phyloP scores from a whole-genome alignment of 2,888 invertebrate genomes.

The Ichneumoninae sp. region DNA sequence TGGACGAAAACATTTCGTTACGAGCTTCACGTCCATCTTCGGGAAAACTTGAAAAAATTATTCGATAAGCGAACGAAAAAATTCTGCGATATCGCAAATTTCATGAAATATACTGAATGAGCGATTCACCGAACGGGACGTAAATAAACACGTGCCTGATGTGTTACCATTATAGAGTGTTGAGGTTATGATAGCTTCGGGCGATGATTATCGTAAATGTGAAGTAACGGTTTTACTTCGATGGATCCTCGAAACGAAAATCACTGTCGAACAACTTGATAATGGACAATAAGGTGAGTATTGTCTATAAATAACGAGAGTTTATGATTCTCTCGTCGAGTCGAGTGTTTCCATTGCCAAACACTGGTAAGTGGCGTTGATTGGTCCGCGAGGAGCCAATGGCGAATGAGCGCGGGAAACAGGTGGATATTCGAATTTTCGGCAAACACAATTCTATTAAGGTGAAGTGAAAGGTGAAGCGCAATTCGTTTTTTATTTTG shows the following conservation, averaged over 20 bases:
- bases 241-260: neutral
- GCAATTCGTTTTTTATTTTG: no score
- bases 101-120: neutral
- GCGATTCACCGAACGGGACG: neutral
- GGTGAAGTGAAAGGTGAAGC: no score
- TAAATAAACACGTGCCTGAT: neutral
- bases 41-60: no score
- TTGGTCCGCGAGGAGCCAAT: neutral
- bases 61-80: no score
- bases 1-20: no score
- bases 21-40: no score
- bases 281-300: slow-evolving; percentile 5
- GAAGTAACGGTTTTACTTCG: neutral
- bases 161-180: slow-evolving; percentile 18
- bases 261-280: neutral
- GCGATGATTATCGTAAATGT: neutral
- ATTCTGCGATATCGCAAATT: neutral
- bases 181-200: slow-evolving; percentile 24
- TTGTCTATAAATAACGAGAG: neutral
- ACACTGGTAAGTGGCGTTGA: neutral
- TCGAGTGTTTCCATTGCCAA: neutral
- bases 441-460: no score
- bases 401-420: slow-evolving; percentile 6
- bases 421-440: neutral
- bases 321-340: neutral